Evolutionary conservation across 2,797 vertebrate genomes (phyloP), one percentile per base, ranked within the genome.

Genomic region (Epinephelus malabaricus): DNA sequence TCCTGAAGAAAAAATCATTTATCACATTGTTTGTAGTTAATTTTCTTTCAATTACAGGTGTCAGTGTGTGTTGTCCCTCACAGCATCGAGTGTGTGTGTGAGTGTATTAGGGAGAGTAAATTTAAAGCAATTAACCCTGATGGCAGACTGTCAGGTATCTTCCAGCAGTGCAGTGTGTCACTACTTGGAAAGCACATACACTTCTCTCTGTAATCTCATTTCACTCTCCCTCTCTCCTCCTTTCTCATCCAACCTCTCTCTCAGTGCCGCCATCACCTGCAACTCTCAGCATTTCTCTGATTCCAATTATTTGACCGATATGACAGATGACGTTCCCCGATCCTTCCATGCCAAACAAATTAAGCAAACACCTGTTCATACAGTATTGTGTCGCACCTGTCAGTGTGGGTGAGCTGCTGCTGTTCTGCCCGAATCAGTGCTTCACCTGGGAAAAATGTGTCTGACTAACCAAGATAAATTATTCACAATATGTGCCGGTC

Each of bases 381-480:
- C 14, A 19, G 17, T 43, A 2, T 27, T 81, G 53, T 50, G 23
- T 40, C 70, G 60, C 47, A 17, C 34, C 46, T 66, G 72, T 64
- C 46, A 21, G 68, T 12, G 55, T 72, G 83, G 72, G 69, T 49
- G 83, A 70, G 76, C 38, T 55, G 50, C 18, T 60, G 38, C 66
- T 67, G 65, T 46, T 77, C 62, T 23, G 82, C 15, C 73, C 23
- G 60, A 88, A 73, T 83, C 70, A 65, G 58, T 53, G 71, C 61
- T 69, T 76, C 76, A 82, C 85, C 53, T 53, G 83, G 76, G 70
- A 54, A 81, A 83, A 76, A 82, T 72, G 34, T 80, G 59, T 49
- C 72, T 68, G 76, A 83, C 67, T 81, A 86, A 88, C 68, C 46
- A 45, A 69, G 43, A 84, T 86, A 81, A 86, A 92, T 88, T 85